Evolutionary conservation across 2,888 invertebrate species (phyloP).

Genomic region (Alviniconcha strummeri): DNA sequence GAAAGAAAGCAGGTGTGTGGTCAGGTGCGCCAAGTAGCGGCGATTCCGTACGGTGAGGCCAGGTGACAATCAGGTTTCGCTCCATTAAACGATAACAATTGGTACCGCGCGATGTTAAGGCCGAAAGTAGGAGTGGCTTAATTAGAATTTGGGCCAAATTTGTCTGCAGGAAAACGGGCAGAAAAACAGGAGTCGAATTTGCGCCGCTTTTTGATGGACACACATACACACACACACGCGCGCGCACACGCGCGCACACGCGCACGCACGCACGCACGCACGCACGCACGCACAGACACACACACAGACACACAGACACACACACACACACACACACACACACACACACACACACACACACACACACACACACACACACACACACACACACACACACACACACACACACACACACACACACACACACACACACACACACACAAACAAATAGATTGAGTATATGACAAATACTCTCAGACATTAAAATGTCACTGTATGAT

Average conservation of each 20-base stretch:
- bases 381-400: not conserved
- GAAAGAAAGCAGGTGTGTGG: too few species aligned
- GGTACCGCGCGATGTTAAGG: too few species aligned
- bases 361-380: not conserved
- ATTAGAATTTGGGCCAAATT: too few species aligned
- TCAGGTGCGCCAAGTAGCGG: too few species aligned
- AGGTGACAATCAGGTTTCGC: too few species aligned
- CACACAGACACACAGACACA: constrained; percentile 11
- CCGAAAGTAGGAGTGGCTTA: too few species aligned
- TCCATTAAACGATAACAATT: too few species aligned
- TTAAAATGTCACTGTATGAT: too few species aligned
- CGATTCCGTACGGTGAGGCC: too few species aligned
- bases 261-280: not conserved
- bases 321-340: not conserved
- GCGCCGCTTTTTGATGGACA: not conserved
- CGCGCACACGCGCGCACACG: not conserved
- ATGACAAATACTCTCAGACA: too few species aligned
- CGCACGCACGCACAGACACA: not conserved
- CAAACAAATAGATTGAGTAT: not conserved
- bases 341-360: constrained; percentile 6
- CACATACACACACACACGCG: not conserved
- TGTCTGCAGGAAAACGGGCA: too few species aligned
- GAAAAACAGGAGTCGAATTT: too few species aligned
- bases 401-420: constrained; percentile 6
- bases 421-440: not conserved